Conservation (phyloP, 35 echinoderm and acorn worm species). For the Diadema setosum region DNA sequence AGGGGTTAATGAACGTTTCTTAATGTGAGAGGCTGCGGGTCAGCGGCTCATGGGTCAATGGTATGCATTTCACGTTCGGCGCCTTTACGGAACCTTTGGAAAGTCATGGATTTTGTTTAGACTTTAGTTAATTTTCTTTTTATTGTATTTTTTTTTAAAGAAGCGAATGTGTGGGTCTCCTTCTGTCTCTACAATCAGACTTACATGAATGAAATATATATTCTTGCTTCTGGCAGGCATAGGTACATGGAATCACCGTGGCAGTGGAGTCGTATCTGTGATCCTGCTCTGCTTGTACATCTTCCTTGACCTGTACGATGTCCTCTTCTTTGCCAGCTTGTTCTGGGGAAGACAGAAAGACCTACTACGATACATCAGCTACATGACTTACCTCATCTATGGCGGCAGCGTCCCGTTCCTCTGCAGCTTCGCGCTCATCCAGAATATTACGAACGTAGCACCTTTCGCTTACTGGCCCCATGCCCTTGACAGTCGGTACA, state of each 20-base stretch:
- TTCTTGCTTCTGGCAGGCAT: too few relatives aligned
- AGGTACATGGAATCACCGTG: constrained; percentile 53
- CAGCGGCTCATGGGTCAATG: too few relatives aligned
- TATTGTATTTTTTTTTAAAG: too few relatives aligned
- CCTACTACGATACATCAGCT: constrained; percentile 58
- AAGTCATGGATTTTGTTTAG: too few relatives aligned
- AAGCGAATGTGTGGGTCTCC: too few relatives aligned
- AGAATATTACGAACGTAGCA: not conserved
- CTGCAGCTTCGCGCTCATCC: not conserved
- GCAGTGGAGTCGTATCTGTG: constrained; percentile 50
- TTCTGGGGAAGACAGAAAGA: constrained; percentile 53
- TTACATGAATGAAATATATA: too few relatives aligned
- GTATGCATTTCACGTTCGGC: too few relatives aligned
- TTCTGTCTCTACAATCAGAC: too few relatives aligned
- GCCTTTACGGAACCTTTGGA: too few relatives aligned
- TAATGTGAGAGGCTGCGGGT: too few relatives aligned
- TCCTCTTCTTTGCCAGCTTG: not conserved
- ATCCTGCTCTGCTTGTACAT: constrained; percentile 4
- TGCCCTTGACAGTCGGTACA: constrained; percentile 23
- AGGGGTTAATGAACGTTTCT: too few relatives aligned
- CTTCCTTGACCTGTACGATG: constrained; percentile 32
- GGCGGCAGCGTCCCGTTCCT: not conserved
- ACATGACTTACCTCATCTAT: constrained; percentile 47
- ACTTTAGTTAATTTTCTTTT: too few relatives aligned
- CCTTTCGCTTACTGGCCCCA: constrained; percentile 27